Evolutionary conservation across 1,140 invertebrate genomes (phyloP).

Genomic region (Drosophila busckii): DNA sequence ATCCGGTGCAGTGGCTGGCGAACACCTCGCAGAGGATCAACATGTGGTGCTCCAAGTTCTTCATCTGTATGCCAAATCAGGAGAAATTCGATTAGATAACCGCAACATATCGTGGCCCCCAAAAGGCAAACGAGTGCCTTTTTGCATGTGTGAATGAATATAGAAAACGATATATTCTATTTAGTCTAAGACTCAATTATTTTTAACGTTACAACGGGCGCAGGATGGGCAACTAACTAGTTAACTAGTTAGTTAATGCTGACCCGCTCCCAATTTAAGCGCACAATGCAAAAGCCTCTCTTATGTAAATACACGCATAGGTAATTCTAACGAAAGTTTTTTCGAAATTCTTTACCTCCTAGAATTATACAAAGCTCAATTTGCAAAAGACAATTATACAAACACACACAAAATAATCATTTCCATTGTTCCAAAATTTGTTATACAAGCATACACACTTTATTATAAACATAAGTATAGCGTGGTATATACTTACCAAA

Average conservation of each 20-base stretch:
- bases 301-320: slow-evolving; percentile 29
- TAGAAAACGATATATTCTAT: slow-evolving; percentile 39
- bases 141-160: slow-evolving; percentile 16
- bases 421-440: slow-evolving; percentile 18
- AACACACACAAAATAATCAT: slow-evolving; percentile 1
- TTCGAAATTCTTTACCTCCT: too few species aligned
- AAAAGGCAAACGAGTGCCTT: slow-evolving; percentile 46
- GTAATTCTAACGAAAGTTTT: neutral
- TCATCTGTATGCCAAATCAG: slow-evolving; percentile 85
- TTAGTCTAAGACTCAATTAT: slow-evolving; percentile 45
- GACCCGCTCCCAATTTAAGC: neutral
- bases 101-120: neutral
- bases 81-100: slow-evolving; percentile 72
- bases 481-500: too few species aligned
- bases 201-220: slow-evolving; percentile 13
- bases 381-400: slow-evolving; percentile 1
- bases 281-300: slow-evolving; percentile 1
- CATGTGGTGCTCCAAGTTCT: slow-evolving; percentile 85
- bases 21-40: slow-evolving; percentile 83
- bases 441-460: slow-evolving; percentile 11
- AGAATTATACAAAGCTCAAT: too few species aligned
- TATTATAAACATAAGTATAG: slow-evolving; percentile 4
- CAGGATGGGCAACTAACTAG: slow-evolving; percentile 10
- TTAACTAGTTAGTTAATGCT: too few species aligned
- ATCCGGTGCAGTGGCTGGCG: slow-evolving; percentile 82